Percentiles rank a stretch among this genome's conserved stretches.
These are phyloP conservation scores for Diorhabda sublineata DNA, from an alignment of 1,140 invertebrate species.

Conservation along the genomic window DNA sequence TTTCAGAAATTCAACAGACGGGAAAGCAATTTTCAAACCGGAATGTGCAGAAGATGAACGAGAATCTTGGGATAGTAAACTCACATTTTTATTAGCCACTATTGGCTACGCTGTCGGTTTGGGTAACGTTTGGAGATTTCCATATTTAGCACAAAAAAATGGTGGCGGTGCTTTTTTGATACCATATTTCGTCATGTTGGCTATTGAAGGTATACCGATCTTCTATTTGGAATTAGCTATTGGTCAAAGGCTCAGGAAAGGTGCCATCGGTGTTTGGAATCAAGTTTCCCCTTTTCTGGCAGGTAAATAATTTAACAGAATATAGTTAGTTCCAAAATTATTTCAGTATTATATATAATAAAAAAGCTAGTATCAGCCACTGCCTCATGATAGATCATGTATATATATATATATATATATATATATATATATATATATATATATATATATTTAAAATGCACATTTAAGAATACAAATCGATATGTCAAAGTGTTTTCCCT, in stretches of 20 bases:
- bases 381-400: too few species aligned
- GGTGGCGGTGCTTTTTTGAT: constrained; percentile 92
- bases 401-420: too few species aligned
- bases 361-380: too few species aligned
- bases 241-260: constrained; percentile 85
- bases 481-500: too few species aligned
- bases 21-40: constrained; percentile 59
- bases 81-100: constrained; percentile 86
- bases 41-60: constrained; percentile 75
- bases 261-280: constrained; percentile 93
- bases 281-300: constrained; percentile 58
- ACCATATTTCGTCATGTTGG: constrained; percentile 90
- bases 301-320: constrained; percentile 48
- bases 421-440: too few species aligned
- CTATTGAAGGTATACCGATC: constrained; percentile 89
- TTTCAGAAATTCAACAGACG: constrained; percentile 24
- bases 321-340: not conserved
- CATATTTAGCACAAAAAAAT: constrained; percentile 88
- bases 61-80: constrained; percentile 90
- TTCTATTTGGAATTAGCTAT: constrained; percentile 93
- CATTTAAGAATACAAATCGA: too few species aligned
- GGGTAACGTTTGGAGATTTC: constrained; percentile 93
- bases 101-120: constrained; percentile 89
- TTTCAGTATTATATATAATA: too few species aligned
- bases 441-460: too few species aligned